Conservation (phyloP, 2,888 invertebrate genomes). For the Melinaea marsaeus region DNA sequence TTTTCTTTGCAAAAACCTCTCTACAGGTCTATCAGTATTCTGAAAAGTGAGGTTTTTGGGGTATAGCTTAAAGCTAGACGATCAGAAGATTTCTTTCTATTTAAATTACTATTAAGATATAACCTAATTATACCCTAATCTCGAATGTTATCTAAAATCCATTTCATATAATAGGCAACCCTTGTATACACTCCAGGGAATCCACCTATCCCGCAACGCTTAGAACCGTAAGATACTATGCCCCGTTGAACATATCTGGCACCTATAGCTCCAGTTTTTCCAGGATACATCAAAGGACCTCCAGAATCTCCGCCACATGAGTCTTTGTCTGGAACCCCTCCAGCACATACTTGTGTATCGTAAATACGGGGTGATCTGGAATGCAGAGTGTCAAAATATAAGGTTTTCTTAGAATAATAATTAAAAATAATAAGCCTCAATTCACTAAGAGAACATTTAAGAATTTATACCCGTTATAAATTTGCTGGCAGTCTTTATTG, state of each 20-base stretch:
- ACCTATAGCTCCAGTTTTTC: conserved; percentile 46
- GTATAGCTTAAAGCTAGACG: background rate
- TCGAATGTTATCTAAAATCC: conserved; percentile 77
- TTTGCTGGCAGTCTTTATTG: conserved; percentile 44
- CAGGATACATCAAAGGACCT: conserved; percentile 78
- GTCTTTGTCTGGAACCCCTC: conserved; percentile 74
- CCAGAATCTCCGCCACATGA: conserved; percentile 84
- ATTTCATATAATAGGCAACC: conserved; percentile 73
- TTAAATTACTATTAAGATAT: conserved; percentile 14
- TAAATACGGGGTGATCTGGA: conserved; percentile 50
- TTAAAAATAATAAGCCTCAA: background rate
- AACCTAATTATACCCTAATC: conserved; percentile 8
- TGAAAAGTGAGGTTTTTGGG: too few species aligned
- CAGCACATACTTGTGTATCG: conserved; percentile 75
- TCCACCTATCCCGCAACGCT: conserved; percentile 68
- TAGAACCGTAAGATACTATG: conserved; percentile 77
- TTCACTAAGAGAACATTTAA: background rate
- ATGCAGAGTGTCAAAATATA: conserved; percentile 9
- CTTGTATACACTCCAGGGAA: conserved; percentile 80
- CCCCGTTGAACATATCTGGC: conserved; percentile 78
- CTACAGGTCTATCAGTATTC: too few species aligned
- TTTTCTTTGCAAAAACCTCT: too few species aligned
- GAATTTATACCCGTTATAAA: conserved; percentile 48
- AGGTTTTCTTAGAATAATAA: background rate
- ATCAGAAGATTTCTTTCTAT: background rate